phyloP scores from a whole-genome alignment of 2,113 vertebrate species.

The Suncus etruscus region DNA sequence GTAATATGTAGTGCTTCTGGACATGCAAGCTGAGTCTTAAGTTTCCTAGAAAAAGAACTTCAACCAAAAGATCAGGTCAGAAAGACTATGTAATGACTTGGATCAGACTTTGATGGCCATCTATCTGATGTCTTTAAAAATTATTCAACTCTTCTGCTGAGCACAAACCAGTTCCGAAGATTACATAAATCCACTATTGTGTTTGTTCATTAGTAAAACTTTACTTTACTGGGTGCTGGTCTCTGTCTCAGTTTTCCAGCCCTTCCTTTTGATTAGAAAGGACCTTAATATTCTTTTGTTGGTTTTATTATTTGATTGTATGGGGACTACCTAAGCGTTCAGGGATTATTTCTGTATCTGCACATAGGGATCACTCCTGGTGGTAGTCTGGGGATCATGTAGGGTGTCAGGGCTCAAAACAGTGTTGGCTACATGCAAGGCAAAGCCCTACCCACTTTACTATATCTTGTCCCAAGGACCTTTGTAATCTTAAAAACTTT shows the following conservation, averaged over 20 bases:
- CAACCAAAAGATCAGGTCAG: not conserved
- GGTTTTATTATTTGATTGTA: too few relatives aligned
- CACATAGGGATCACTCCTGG: too few relatives aligned
- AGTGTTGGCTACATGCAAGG: too few relatives aligned
- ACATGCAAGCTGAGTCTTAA: not conserved
- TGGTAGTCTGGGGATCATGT: too few relatives aligned
- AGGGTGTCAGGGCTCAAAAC: too few relatives aligned
- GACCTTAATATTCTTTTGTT: too few relatives aligned
- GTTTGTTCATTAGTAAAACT: not conserved
- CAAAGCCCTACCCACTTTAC: too few relatives aligned
- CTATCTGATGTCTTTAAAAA: not conserved
- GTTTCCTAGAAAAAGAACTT: constrained; percentile 5
- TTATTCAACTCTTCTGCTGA: not conserved
- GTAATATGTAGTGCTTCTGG: not conserved
- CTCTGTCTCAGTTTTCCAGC: too few relatives aligned
- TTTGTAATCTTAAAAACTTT: too few relatives aligned
- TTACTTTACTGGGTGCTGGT: not conserved
- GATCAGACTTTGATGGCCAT: not conserved
- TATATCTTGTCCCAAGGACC: too few relatives aligned
- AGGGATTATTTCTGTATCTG: too few relatives aligned
- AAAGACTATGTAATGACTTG: not conserved
- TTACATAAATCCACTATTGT: not conserved
- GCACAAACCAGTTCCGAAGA: not conserved
- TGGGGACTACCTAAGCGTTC: too few relatives aligned
- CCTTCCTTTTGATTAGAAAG: not conserved